These are phyloP conservation scores for Crotalus adamanteus DNA, from an alignment of 2,797 vertebrate species.

Conservation along the genomic window DNA sequence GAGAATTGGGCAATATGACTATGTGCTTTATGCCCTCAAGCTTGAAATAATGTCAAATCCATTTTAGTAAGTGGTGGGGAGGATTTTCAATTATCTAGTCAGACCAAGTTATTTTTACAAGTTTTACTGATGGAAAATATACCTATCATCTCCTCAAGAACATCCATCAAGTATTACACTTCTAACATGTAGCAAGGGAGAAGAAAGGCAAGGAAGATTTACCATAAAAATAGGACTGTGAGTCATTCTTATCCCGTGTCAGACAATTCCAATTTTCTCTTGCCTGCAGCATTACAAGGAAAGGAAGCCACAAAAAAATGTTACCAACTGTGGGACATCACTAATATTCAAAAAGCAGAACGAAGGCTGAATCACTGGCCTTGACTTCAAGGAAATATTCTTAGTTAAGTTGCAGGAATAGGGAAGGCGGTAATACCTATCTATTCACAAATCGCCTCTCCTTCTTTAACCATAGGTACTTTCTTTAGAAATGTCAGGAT, in stretches of 20 bases:
- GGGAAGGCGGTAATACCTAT: conserved; percentile 2
- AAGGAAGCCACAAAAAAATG: not conserved
- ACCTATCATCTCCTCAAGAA: conserved; percentile 33
- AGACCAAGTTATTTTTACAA: conserved; percentile 36
- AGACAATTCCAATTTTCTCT: conserved; percentile 43
- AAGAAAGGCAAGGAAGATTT: conserved; percentile 50
- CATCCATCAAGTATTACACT: conserved; percentile 29
- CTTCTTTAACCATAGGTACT: conserved; percentile 15
- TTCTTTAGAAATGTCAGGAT: conserved; percentile 10
- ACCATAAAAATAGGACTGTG: conserved; percentile 29
- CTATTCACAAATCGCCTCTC: not conserved
- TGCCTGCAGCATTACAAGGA: conserved; percentile 32
- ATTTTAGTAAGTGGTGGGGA: not conserved
- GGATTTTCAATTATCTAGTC: not conserved
- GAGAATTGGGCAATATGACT: not conserved
- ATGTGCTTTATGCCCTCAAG: not conserved
- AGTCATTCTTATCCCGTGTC: conserved; percentile 33
- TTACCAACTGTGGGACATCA: conserved; percentile 39
- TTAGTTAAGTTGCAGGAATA: conserved; percentile 24
- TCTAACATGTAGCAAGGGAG: conserved; percentile 30
- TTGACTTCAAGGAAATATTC: conserved; percentile 37
- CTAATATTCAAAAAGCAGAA: conserved; percentile 30
- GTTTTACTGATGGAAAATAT: conserved; percentile 18
- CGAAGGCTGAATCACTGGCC: conserved; percentile 39
- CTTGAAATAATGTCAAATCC: conserved; percentile 18